Percentiles rank a stretch among this genome's conserved stretches.
Conservation (phyloP, 2,113 vertebrate species). For the Cariama cristata region DNA sequence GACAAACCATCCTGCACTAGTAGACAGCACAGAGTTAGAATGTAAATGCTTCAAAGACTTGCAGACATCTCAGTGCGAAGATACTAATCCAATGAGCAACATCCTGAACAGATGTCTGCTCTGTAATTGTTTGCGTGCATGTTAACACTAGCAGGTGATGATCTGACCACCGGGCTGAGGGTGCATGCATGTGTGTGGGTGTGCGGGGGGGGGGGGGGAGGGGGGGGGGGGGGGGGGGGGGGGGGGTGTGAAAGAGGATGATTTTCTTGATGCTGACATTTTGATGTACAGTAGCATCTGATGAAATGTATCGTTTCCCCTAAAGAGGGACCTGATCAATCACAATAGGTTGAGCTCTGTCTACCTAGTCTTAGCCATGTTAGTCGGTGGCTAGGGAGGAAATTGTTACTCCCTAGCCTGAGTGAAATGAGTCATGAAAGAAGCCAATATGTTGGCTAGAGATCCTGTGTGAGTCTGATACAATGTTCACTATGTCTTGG, state of each 20-base stretch:
- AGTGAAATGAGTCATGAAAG: conserved; percentile 71
- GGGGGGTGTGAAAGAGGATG: background rate
- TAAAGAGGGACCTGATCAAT: background rate
- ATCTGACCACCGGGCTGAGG: background rate
- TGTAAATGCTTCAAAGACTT: background rate
- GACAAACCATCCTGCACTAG: background rate
- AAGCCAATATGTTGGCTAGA: conserved; percentile 58
- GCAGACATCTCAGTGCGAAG: background rate
- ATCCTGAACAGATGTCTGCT: conserved; percentile 57
- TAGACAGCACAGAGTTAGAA: background rate
- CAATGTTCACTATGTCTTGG: conserved; percentile 73
- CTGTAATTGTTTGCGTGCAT: background rate
- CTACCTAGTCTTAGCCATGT: background rate
- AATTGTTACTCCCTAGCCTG: conserved; percentile 62
- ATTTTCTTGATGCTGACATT: background rate
- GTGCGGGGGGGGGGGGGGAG: no score
- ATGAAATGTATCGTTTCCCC: background rate
- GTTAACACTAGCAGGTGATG: conserved; percentile 34
- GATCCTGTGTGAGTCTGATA: conserved; percentile 59
- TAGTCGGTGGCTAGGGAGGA: conserved; percentile 57
- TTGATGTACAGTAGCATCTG: background rate
- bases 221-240: no score
- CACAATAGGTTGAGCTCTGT: background rate
- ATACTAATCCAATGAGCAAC: conserved; percentile 32
- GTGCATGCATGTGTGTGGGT: background rate